phyloP scores from a whole-genome alignment of 2,797 vertebrate species.

The Pseudochaenichthys georgianus region DNA sequence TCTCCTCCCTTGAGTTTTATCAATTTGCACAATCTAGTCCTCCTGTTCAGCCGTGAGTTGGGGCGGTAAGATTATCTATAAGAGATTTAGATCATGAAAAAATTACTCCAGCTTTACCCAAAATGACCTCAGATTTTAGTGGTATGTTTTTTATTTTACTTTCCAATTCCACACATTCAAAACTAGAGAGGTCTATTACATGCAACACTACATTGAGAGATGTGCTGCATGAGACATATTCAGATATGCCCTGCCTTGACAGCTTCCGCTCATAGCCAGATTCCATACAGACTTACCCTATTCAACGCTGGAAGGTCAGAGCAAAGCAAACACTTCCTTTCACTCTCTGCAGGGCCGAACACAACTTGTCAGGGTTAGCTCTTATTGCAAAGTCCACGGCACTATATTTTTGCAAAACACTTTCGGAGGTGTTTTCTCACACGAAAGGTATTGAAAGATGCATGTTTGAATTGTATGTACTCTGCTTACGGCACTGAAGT shows the following conservation, averaged over 20 bases:
- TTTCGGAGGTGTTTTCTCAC: constrained; percentile 45
- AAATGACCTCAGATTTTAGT: constrained; percentile 54
- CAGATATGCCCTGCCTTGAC: constrained; percentile 42
- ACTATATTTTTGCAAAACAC: constrained; percentile 54
- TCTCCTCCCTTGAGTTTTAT: constrained; percentile 75
- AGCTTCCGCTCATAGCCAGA: constrained; percentile 43
- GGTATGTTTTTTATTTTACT: constrained; percentile 38
- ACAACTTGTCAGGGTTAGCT: constrained; percentile 52
- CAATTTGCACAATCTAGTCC: constrained; percentile 72
- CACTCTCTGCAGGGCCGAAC: constrained; percentile 35
- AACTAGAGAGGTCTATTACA: constrained; percentile 42
- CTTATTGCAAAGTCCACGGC: constrained; percentile 55
- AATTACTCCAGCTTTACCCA: constrained; percentile 54
- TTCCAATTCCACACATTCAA: constrained; percentile 53
- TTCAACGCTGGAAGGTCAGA: constrained; percentile 61
- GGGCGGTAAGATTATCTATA: constrained; percentile 63
- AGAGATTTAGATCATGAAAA: constrained; percentile 64
- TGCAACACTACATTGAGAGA: constrained; percentile 2
- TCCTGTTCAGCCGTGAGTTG: constrained; percentile 55
- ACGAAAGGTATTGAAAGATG: constrained; percentile 48
- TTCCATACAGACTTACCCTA: constrained; percentile 53
- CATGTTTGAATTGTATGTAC: constrained; percentile 49
- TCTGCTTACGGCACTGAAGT: constrained; percentile 45
- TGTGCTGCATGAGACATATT: constrained; percentile 36
- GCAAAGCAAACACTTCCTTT: constrained; percentile 61